Percentiles rank a stretch among this genome's conserved stretches.
phyloP scores from a whole-genome alignment of 2,113 vertebrate genomes.

The Anolis sagrei region DNA sequence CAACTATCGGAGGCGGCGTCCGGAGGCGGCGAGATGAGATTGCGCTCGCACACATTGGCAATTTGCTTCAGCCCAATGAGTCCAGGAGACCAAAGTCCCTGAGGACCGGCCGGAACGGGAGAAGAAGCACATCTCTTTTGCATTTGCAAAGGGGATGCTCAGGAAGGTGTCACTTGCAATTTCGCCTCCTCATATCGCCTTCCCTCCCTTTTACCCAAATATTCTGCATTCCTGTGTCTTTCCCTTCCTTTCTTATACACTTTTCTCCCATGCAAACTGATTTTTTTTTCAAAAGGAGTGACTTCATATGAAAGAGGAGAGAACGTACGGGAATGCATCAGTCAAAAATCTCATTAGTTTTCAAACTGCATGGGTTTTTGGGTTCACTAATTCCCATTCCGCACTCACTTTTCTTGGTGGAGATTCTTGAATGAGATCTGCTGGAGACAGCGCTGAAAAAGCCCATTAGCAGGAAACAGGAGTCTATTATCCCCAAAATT shows the following conservation, averaged over 20 bases:
- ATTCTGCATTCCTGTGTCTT: conserved; percentile 12
- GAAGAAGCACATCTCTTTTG: conserved; percentile 46
- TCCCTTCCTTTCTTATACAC: conserved; percentile 19
- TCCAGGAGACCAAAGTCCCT: conserved; percentile 44
- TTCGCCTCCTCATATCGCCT: conserved; percentile 17
- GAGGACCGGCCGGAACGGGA: conserved; percentile 34
- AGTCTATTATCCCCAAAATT: not conserved
- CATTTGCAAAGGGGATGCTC: conserved; percentile 52
- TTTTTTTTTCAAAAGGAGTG: conserved; percentile 43
- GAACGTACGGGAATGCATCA: conserved; percentile 8
- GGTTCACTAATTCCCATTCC: conserved; percentile 26
- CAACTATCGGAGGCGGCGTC: conserved; percentile 49
- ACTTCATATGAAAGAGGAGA: conserved; percentile 28
- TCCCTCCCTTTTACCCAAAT: not conserved
- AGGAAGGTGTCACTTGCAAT: conserved; percentile 51
- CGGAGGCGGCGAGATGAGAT: conserved; percentile 35
- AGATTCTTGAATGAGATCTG: conserved; percentile 29
- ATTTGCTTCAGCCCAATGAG: conserved; percentile 53
- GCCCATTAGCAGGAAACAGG: not conserved
- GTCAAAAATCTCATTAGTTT: conserved; percentile 32
- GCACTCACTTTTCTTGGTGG: not conserved
- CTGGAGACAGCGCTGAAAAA: not conserved
- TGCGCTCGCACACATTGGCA: conserved; percentile 15
- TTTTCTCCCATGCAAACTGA: conserved; percentile 36
- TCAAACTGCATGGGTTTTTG: conserved; percentile 13